Evolutionary conservation across 2,113 vertebrate genomes (phyloP), one percentile per base, ranked within the genome.

Genomic region (Onychostruthus taczanowskii): DNA sequence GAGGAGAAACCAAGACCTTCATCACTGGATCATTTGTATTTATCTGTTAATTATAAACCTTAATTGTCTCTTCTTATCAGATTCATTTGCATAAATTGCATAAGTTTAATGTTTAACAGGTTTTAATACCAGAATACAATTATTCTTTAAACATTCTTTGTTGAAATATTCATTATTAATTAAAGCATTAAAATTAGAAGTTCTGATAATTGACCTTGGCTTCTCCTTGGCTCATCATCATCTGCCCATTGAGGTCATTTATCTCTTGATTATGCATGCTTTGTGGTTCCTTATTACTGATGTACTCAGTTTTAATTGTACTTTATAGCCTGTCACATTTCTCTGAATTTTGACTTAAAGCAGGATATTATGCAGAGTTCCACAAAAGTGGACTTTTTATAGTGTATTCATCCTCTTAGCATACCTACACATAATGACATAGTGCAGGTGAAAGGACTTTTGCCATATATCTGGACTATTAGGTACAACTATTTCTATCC

Each of bases 41-140:
- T 98, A 98, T 98, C 98, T 98, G 98, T 97, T 98, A 97, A 98
- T 98, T 98, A 98, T 98, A 98, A 98, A 97, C 97, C 96, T 94
- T 98, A 98, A 98, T 98, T 98, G 98, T 98, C 96, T 97, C 97
- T 86, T 97, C 98, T 98, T 98, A 98, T 98, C 98, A 98, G 97
- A 98, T 98, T 97, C 98, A 98, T 98, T 98, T 98, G 97, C 97
- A 97, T 98, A 98, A 98, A 98, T 98, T 97, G 97, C 97, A 97
- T 97, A 97, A 98, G 97, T 98, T 98, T 96, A 97, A 97, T 2
- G 80, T 98, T 98, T 97, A 97, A 97, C 96, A 96, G 96, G 97
- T 97, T 98, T 97, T 97, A 97, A 98, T 94, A 97, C 91, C 97
- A 97, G 97, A 96, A 98, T 93, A 97, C 97, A 98, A 98, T 98